These are phyloP conservation scores for Micrasema longulum DNA, from an alignment of 1,140 invertebrate genomes.

Conservation along the genomic window DNA sequence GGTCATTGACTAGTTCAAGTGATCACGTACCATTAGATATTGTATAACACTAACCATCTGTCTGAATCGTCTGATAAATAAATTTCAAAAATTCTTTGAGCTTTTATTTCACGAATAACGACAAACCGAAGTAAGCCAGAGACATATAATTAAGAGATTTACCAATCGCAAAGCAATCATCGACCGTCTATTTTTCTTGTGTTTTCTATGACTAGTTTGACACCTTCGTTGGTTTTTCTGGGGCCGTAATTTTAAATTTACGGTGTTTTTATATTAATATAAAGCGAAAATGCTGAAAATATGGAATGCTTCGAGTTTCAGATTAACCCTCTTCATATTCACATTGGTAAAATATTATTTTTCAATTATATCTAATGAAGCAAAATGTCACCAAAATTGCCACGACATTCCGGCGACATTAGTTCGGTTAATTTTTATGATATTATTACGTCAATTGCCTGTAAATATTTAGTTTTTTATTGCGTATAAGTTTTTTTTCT, in stretches of 20 bases:
- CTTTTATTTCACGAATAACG: no score
- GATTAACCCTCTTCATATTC: constrained; percentile 29
- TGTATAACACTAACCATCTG: no score
- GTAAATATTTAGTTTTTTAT: no score
- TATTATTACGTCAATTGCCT: not conserved
- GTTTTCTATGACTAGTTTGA: constrained; percentile 25
- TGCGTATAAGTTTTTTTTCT: no score
- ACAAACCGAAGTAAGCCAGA: no score
- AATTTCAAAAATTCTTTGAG: no score
- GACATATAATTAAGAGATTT: no score
- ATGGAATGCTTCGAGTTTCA: constrained; percentile 32
- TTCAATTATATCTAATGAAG: constrained; percentile 5
- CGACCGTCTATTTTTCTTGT: constrained; percentile 7
- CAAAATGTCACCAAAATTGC: constrained; percentile 33
- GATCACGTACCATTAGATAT: no score
- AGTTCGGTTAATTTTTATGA: constrained; percentile 8
- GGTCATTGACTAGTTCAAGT: no score
- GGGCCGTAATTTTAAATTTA: constrained; percentile 15
- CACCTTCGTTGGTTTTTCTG: constrained; percentile 25
- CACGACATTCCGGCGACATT: constrained; percentile 45
- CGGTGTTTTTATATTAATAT: constrained; percentile 1
- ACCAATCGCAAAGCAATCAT: no score
- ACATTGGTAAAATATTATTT: constrained; percentile 28
- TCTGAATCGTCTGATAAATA: no score
- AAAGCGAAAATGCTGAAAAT: constrained; percentile 24